These are phyloP conservation scores for Aleadryas rufinucha DNA, from an alignment of 2,113 vertebrate species.

Conservation along the genomic window DNA sequence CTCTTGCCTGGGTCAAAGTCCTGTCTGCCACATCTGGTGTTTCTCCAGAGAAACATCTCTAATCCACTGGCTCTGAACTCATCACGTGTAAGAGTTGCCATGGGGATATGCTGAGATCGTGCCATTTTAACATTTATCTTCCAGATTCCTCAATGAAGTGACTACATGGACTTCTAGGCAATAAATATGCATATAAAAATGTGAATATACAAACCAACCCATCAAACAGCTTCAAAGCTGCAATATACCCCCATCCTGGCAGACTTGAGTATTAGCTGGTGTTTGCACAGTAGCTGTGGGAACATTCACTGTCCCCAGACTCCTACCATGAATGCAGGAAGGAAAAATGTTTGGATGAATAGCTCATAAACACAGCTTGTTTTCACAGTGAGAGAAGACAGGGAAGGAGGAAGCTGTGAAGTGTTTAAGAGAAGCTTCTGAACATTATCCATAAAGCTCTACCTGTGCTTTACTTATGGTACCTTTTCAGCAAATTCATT, in stretches of 20 bases:
- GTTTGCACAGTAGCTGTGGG: background rate
- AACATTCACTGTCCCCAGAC: background rate
- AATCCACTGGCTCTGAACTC: background rate
- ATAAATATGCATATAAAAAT: slow-evolving; percentile 46
- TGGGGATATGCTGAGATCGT: slow-evolving; percentile 41
- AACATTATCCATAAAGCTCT: background rate
- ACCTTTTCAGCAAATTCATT: background rate
- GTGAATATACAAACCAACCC: slow-evolving; percentile 21
- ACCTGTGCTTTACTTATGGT: background rate
- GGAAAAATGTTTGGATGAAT: background rate
- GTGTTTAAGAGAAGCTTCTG: background rate
- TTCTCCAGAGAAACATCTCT: background rate
- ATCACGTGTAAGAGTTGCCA: slow-evolving; percentile 30
- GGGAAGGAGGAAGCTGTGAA: background rate
- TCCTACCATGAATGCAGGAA: background rate
- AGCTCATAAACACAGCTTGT: background rate
- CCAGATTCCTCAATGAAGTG: slow-evolving; percentile 37
- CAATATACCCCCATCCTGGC: background rate
- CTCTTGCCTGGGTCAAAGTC: background rate
- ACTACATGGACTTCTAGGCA: slow-evolving; percentile 24
- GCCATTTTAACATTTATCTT: slow-evolving; percentile 38
- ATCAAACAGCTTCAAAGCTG: background rate
- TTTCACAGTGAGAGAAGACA: background rate
- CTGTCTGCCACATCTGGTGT: background rate
- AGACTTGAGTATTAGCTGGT: background rate